These are phyloP conservation scores for Chouioia cunea DNA, from an alignment of 2,888 invertebrate genomes.

Conservation along the genomic window DNA sequence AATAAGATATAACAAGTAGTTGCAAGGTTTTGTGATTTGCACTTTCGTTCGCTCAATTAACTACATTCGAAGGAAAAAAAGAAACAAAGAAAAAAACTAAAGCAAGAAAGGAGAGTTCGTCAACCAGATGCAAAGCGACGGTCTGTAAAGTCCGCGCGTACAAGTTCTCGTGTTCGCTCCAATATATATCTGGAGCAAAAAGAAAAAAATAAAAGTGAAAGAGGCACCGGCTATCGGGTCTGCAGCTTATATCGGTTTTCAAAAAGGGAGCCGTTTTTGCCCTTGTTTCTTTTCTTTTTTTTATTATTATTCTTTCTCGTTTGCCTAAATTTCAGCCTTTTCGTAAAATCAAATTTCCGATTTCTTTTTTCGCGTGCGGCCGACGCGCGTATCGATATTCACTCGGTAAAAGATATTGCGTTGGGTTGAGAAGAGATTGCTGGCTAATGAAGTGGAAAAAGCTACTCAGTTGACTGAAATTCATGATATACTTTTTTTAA, in stretches of 20 bases:
- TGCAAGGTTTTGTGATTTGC: constrained; percentile 50
- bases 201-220: constrained; percentile 43
- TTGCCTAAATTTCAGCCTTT: constrained; percentile 33
- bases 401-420: background rate
- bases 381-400: no score
- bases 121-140: constrained; percentile 65
- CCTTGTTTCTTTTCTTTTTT: background rate
- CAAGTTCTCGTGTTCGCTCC: background rate
- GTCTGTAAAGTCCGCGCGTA: constrained; percentile 59
- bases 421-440: no score
- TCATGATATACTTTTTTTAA: background rate
- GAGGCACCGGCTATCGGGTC: constrained; percentile 48
- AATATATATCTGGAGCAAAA: constrained; percentile 12
- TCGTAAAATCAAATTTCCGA: constrained; percentile 13
- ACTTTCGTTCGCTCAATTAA: constrained; percentile 63
- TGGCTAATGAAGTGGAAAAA: no score
- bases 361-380: constrained; percentile 15
- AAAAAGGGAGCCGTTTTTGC: constrained; percentile 53
- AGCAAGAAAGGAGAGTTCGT: constrained; percentile 42
- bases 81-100: constrained; percentile 51
- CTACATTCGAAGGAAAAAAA: constrained; percentile 55
- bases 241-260: constrained; percentile 62
- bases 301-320: constrained; percentile 7
- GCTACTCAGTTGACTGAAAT: no score
- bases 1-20: no score